Conservation (phyloP, 2,888 invertebrate species). For the Diplazon laetatorius region DNA sequence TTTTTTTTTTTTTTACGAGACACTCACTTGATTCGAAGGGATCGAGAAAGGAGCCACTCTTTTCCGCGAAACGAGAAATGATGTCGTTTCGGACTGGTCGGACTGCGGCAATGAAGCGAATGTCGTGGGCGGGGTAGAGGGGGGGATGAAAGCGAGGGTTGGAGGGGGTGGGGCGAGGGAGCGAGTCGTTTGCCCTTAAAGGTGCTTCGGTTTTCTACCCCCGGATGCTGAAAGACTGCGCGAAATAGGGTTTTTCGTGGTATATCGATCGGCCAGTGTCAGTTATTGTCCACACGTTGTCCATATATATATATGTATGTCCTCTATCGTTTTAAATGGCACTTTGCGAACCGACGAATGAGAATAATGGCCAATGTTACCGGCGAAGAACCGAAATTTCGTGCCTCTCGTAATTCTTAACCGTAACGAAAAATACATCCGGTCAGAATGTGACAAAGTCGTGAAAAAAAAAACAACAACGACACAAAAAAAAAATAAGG, state of each 20-base stretch:
- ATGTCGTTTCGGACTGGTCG: slow-evolving; percentile 47
- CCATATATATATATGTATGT: too few relatives aligned
- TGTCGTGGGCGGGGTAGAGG: neutral
- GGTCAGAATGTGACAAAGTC: too few relatives aligned
- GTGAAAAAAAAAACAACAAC: too few relatives aligned
- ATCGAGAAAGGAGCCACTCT: slow-evolving; percentile 42
- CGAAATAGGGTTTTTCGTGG: neutral
- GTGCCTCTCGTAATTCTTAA: too few relatives aligned
- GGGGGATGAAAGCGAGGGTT: too few relatives aligned
- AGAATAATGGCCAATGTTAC: neutral
- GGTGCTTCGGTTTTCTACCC: slow-evolving; percentile 14
- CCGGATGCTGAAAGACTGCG: neutral
- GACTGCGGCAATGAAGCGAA: slow-evolving; percentile 21
- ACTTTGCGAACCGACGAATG: too few relatives aligned
- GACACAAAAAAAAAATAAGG: too few relatives aligned
- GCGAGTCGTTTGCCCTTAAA: neutral
- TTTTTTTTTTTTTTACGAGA: slow-evolving; percentile 42
- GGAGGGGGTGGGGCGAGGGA: too few relatives aligned
- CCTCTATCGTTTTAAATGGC: too few relatives aligned
- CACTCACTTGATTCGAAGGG: slow-evolving; percentile 44
- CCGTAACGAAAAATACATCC: neutral
- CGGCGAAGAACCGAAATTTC: neutral
- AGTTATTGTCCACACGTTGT: neutral
- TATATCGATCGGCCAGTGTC: neutral
- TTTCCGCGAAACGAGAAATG: slow-evolving; percentile 46